Evolutionary conservation across 1,140 invertebrate species (phyloP), one percentile per base, ranked within the genome.

Genomic region (Hylaeus anthracinus): DNA sequence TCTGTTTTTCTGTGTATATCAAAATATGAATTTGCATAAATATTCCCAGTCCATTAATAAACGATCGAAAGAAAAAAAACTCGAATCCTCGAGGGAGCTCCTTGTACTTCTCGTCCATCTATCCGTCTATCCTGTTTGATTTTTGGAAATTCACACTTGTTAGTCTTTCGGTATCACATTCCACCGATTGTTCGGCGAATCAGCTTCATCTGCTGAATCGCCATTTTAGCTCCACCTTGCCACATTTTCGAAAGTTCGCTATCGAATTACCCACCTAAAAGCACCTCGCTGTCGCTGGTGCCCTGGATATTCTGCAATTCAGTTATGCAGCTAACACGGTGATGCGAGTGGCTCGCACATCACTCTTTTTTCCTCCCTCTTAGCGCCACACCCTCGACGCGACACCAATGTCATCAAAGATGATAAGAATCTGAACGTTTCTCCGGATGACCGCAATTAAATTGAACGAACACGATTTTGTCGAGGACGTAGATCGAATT

Each of bases 181-280:
- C 37, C 9, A 48, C 12, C 64, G 64, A 41, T 51, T 43, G 61
- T 66, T 79, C 45, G 51, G 39, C 48, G 39, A 72, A 66, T 73
- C 41, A 64, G 37, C 6, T 53, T 51, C 55, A 64, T 56, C 41
- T 1, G 15, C 41, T 1, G 15, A 73, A 79, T 65, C 70, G 51
- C 37, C 41, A 65, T 86, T 72, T 87, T 77, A 87, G 60, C 72
- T 61, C 65, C 77, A 77, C 51, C 63, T 75, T 78, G 86, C 78
- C 74, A 65, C 82, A 86, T 88, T 88, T 85, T 84, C 78, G 72
- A 88, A 88, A 88, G 83, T 88, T 88, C 81, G 39, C 78, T 88
- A 88, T 88, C 72, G 74, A 88, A 88, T 88, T 88, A 86, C 61
- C 74, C 73, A 82, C 84, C 78, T 88, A 88, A 88, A 88, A 88